Conservation (phyloP, 2,888 invertebrate genomes). For the Epistrophella euchroma region DNA sequence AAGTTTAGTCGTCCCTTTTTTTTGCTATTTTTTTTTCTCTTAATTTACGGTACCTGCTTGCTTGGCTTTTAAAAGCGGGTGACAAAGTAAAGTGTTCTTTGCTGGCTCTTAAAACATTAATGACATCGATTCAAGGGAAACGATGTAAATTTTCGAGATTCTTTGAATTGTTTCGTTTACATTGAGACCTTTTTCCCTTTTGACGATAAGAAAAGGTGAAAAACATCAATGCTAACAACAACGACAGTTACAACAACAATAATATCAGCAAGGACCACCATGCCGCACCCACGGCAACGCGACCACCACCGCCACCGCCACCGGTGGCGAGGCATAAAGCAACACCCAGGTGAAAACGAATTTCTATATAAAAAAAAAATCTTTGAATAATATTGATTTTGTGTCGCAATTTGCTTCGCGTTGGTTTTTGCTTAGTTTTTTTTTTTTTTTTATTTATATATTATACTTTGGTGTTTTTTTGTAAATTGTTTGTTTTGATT, state of each 20-base stretch:
- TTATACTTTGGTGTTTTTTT: background rate
- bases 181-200: slow-evolving; percentile 13
- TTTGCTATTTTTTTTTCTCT: background rate
- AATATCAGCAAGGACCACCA: background rate
- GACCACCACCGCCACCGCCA: too few species aligned
- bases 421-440: slow-evolving; percentile 19
- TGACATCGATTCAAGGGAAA: slow-evolving; percentile 51
- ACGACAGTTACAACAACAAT: background rate
- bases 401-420: slow-evolving; percentile 23
- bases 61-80: slow-evolving; percentile 29
- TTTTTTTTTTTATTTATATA: slow-evolving; percentile 11
- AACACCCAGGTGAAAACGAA: slow-evolving; percentile 7
- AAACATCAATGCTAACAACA: slow-evolving; percentile 8
- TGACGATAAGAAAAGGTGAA: background rate
- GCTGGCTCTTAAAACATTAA: slow-evolving; percentile 51
- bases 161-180: slow-evolving; percentile 43
- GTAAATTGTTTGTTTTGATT: slow-evolving; percentile 33
- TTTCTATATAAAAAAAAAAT: background rate
- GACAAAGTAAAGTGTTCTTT: slow-evolving; percentile 46
- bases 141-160: slow-evolving; percentile 38
- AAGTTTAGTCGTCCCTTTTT: slow-evolving; percentile 4
- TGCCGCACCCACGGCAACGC: background rate
- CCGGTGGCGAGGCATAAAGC: background rate
- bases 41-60: slow-evolving; percentile 41
- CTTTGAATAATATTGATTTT: slow-evolving; percentile 40